Evolutionary conservation across 2,888 invertebrate species (phyloP), one percentile per base, ranked within the genome.

Genomic region (Aelia acuminata): DNA sequence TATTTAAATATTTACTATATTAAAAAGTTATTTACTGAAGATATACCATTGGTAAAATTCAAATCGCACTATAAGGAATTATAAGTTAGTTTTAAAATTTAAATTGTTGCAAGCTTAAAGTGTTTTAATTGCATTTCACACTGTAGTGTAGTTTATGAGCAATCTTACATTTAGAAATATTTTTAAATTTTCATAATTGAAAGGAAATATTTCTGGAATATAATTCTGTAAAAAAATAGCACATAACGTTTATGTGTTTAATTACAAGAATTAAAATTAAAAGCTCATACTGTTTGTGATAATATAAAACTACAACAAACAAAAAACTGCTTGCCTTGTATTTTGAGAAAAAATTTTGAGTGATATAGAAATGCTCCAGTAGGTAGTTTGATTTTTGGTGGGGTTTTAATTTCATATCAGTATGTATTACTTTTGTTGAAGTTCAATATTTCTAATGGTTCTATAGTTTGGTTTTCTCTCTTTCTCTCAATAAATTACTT

Each of bases 281-380:
- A 80, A 80, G 43, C 43, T 80, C 80, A 80, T 47, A 47, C 43
- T 80, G 43, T 80, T 43, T 47, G 80, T 80, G 80, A 80, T 80
- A 80, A n/a, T 35, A 70, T 4, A 70, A 70, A 31, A 70, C 31
- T 18, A 70, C 31, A 70, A 70, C 22, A 70, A 57, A 22, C n/a
- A n/a, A n/a, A 80, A 80, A 80, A 80, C 22, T 80, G 80, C 80
- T 80, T 80, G 80, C 80, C 80, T 43, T 80, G 80, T 39, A 80
- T 39, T 80, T 43, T 80, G 80, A 70, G 20, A 70, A 35, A 57
- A 57, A 15, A 26, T 26, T 13, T 35, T 70, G 63, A 70, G 63
- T 70, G 63, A 70, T 70, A 70, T 70, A 70, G 63, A 7, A 43
- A 70, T 35, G 35, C 63, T 70, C 31, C 63, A 70, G 63, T 70